These are phyloP conservation scores for Budorcas taxicolor DNA, from an alignment of 2,113 vertebrate species.

Conservation along the genomic window DNA sequence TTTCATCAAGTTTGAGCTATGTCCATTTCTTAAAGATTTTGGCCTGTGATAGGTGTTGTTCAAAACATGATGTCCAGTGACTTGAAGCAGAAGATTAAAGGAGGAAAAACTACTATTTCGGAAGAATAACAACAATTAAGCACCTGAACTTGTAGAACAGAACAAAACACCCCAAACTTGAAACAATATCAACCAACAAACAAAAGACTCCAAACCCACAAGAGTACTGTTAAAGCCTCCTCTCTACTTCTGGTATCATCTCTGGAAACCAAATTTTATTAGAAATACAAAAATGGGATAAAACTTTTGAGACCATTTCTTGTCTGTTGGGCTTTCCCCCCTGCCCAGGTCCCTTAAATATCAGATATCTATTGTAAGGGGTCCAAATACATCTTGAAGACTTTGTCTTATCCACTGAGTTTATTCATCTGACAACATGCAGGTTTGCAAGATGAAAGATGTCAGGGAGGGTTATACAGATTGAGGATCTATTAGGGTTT, in stretches of 20 bases:
- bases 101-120: background rate
- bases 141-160: background rate
- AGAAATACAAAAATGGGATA: background rate
- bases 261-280: background rate
- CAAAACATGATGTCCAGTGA: background rate
- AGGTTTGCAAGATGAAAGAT: background rate
- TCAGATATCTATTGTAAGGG: background rate
- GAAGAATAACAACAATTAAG: background rate
- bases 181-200: background rate
- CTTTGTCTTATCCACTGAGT: background rate
- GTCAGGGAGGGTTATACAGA: background rate
- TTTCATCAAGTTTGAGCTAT: background rate
- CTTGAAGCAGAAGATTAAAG: background rate
- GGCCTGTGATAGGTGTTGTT: background rate
- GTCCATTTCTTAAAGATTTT: background rate
- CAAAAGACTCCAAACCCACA: background rate
- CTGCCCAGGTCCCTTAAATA: background rate
- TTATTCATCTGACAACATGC: background rate
- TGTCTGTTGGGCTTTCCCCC: background rate
- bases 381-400: background rate
- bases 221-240: background rate
- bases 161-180: background rate
- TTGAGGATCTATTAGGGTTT: background rate
- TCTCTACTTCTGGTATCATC: background rate
- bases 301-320: constrained; percentile 22